These are phyloP conservation scores for Dromas ardeola DNA, from an alignment of 2,113 vertebrate species.

Conservation along the genomic window DNA sequence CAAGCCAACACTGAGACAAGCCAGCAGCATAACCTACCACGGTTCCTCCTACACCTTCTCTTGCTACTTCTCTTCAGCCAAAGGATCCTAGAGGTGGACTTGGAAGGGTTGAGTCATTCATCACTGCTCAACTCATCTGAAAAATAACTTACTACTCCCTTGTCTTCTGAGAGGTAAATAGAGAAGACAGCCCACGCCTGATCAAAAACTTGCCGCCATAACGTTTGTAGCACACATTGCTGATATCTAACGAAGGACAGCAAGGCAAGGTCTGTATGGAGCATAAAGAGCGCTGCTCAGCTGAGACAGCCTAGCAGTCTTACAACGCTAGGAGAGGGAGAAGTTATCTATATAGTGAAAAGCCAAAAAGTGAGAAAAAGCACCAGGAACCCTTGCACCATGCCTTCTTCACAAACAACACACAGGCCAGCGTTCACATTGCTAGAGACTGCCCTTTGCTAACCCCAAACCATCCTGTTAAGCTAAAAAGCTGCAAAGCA, in stretches of 20 bases:
- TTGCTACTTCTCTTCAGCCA: background rate
- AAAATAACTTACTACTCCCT: background rate
- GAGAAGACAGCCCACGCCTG: background rate
- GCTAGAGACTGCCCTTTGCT: background rate
- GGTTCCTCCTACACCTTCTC: background rate
- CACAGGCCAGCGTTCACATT: accelerated
- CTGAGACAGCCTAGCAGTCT: background rate
- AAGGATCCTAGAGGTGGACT: background rate
- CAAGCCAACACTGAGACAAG: background rate
- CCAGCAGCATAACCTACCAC: background rate
- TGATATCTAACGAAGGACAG: background rate
- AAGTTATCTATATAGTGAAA: accelerated
- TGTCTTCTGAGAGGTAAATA: background rate
- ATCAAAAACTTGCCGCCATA: background rate
- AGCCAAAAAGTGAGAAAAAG: background rate
- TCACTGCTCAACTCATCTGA: background rate
- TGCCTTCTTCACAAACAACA: background rate
- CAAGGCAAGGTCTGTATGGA: background rate
- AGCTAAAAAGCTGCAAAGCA: background rate
- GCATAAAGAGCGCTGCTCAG: background rate
- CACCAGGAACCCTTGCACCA: background rate
- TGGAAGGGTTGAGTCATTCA: background rate
- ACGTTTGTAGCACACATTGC: too few species aligned
- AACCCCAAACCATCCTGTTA: background rate
- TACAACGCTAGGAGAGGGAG: background rate